These are phyloP conservation scores for Tetragonula clypearis DNA, from an alignment of 1,140 invertebrate species.

Conservation along the genomic window DNA sequence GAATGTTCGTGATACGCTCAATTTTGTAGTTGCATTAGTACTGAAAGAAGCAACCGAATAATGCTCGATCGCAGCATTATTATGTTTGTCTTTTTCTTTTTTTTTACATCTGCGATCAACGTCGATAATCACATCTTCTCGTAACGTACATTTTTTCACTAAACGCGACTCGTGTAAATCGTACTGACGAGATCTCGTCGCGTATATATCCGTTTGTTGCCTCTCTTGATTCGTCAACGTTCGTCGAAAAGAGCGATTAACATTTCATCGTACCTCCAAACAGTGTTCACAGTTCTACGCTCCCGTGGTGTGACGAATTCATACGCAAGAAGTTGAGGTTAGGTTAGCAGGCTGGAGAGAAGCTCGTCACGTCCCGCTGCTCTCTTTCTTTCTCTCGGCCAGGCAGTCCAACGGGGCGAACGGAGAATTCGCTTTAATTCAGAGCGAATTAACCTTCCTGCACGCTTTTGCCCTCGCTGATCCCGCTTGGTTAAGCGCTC, in stretches of 20 bases:
- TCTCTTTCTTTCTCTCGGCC: constrained; percentile 19
- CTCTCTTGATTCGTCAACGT: too few relatives aligned
- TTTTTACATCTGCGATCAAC: too few relatives aligned
- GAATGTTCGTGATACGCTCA: too few relatives aligned
- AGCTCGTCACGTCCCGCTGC: not conserved
- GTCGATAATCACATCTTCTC: too few relatives aligned
- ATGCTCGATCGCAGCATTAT: too few relatives aligned
- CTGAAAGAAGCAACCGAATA: too few relatives aligned
- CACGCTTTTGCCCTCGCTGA: constrained; percentile 44
- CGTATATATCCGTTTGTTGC: too few relatives aligned
- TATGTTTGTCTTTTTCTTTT: too few relatives aligned
- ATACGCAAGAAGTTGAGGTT: constrained; percentile 36
- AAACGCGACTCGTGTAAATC: too few relatives aligned
- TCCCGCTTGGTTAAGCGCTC: constrained; percentile 29
- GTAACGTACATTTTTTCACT: too few relatives aligned
- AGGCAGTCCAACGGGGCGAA: not conserved
- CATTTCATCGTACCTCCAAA: not conserved
- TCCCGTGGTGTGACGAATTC: not conserved
- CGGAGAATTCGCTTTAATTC: constrained; percentile 41
- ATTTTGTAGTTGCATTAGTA: too few relatives aligned
- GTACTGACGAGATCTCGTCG: not conserved
- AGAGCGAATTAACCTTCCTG: constrained; percentile 51
- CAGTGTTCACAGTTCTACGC: not conserved
- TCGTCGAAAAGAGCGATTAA: not conserved
- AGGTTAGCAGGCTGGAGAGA: constrained; percentile 14